Percentiles rank a stretch among this genome's conserved stretches.
These are phyloP conservation scores for Prorops nasuta DNA, from an alignment of 1,140 invertebrate genomes.

Conservation along the genomic window DNA sequence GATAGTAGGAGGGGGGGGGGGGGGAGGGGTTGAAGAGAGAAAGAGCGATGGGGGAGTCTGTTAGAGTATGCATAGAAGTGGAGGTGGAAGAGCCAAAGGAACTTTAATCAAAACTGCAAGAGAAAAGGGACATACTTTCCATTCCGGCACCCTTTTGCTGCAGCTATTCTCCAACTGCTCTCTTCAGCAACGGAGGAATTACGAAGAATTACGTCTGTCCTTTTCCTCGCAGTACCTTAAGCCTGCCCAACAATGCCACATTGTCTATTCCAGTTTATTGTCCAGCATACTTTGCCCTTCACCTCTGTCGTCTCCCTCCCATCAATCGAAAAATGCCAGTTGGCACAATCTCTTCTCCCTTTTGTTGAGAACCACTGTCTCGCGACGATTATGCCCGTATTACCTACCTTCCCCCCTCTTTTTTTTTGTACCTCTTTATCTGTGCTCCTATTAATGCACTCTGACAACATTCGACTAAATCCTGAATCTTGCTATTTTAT, in stretches of 20 bases:
- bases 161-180: neutral
- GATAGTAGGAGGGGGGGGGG: slow-evolving; percentile 9
- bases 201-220: slow-evolving; percentile 14
- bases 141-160: slow-evolving; percentile 2
- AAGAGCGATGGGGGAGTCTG: slow-evolving; percentile 6
- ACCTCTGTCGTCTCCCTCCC: neutral
- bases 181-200: neutral
- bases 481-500: too few species aligned
- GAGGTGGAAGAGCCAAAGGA: slow-evolving; percentile 16
- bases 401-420: too few species aligned
- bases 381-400: too few species aligned
- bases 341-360: too few species aligned
- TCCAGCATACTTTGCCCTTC: slow-evolving; percentile 7
- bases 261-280: slow-evolving; percentile 33
- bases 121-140: slow-evolving; percentile 33
- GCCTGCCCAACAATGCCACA: slow-evolving; percentile 19
- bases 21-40: slow-evolving; percentile 18
- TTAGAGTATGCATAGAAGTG: slow-evolving; percentile 2
- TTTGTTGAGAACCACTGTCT: too few species aligned
- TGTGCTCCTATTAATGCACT: too few species aligned
- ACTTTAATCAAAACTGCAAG: slow-evolving; percentile 40
- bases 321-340: too few species aligned
- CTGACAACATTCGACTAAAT: too few species aligned
- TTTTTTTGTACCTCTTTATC: too few species aligned
- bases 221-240: slow-evolving; percentile 8